Conservation (phyloP, 2,888 invertebrate species). For the Acronicta aceris region DNA sequence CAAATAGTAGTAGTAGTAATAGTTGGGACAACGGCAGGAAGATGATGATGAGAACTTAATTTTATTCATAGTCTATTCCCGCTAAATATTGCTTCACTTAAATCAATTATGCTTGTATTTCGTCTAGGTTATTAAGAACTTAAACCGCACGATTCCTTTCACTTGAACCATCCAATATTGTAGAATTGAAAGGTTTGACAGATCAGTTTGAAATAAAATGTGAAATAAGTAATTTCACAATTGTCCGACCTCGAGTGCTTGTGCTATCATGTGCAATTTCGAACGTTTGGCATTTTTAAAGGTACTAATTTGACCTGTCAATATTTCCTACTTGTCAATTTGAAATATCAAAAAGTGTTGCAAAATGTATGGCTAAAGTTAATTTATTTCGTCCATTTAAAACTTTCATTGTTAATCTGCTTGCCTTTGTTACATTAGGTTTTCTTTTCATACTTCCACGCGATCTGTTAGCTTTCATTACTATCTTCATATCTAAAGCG, state of each 20-base stretch:
- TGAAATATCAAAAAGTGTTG: constrained; percentile 18
- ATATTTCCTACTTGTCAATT: constrained; percentile 31
- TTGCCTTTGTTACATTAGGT: constrained; percentile 27
- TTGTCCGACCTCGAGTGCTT: constrained; percentile 38
- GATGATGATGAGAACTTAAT: too few relatives aligned
- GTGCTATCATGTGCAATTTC: constrained; percentile 43
- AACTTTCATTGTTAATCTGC: constrained; percentile 29
- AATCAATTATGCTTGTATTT: constrained; percentile 1
- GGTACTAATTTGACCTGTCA: constrained; percentile 39
- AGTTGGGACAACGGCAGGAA: too few relatives aligned
- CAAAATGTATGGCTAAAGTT: constrained; percentile 8
- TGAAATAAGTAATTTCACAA: constrained; percentile 48
- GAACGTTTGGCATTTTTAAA: constrained; percentile 38
- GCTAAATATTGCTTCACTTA: rapidly evolving
- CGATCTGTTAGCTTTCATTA: constrained; percentile 25
- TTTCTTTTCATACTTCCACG: constrained; percentile 34
- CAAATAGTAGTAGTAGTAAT: too few relatives aligned
- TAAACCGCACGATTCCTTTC: constrained; percentile 39
- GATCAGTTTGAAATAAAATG: constrained; percentile 38
- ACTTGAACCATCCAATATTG: constrained; percentile 34
- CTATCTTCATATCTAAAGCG: constrained; percentile 9
- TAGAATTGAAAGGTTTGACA: constrained; percentile 20
- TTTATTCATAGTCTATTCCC: too few relatives aligned
- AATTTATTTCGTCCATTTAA: constrained; percentile 26
- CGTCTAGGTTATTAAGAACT: constrained; percentile 23